Conservation (phyloP, 1,140 invertebrate genomes). For the Drosophila arizonae region DNA sequence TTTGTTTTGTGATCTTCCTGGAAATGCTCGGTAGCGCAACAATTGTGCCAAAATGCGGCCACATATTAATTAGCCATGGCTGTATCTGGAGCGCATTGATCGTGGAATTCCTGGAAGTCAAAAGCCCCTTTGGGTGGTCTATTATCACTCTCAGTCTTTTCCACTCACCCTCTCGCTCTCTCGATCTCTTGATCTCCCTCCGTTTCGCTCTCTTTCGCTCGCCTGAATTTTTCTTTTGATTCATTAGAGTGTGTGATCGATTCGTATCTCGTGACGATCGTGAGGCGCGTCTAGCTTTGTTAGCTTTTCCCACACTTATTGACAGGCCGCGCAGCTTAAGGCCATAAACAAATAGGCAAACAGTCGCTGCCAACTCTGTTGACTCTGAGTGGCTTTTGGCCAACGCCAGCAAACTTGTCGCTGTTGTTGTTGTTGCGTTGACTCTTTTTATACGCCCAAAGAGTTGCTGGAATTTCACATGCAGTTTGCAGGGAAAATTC, state of each 20-base stretch:
- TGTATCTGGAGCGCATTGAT: slow-evolving; percentile 38
- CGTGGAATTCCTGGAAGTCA: slow-evolving; percentile 53
- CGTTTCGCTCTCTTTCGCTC: neutral
- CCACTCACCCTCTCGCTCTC: neutral
- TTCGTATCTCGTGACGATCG: slow-evolving; percentile 34
- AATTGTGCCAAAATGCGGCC: slow-evolving; percentile 74
- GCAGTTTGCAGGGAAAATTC: neutral
- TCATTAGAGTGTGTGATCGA: slow-evolving; percentile 28
- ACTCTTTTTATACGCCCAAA: slow-evolving; percentile 36
- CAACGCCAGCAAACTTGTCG: slow-evolving; percentile 43
- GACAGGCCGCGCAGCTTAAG: slow-evolving; percentile 71
- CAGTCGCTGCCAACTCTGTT: slow-evolving; percentile 52
- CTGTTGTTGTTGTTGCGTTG: slow-evolving; percentile 23
- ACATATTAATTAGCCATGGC: slow-evolving; percentile 71
- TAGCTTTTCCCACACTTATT: slow-evolving; percentile 78
- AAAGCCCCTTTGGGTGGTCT: slow-evolving; percentile 60
- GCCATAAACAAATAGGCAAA: slow-evolving; percentile 78
- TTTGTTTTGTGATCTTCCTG: slow-evolving; percentile 47
- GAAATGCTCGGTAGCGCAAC: slow-evolving; percentile 71
- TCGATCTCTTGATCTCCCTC: neutral
- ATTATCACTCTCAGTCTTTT: neutral
- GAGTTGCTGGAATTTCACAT: slow-evolving; percentile 2
- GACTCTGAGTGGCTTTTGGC: slow-evolving; percentile 72
- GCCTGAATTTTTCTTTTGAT: neutral
- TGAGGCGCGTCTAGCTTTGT: slow-evolving; percentile 53